Evolutionary conservation across 2,797 vertebrate genomes (phyloP).

Genomic region (Acestrorhynchus altus): DNA sequence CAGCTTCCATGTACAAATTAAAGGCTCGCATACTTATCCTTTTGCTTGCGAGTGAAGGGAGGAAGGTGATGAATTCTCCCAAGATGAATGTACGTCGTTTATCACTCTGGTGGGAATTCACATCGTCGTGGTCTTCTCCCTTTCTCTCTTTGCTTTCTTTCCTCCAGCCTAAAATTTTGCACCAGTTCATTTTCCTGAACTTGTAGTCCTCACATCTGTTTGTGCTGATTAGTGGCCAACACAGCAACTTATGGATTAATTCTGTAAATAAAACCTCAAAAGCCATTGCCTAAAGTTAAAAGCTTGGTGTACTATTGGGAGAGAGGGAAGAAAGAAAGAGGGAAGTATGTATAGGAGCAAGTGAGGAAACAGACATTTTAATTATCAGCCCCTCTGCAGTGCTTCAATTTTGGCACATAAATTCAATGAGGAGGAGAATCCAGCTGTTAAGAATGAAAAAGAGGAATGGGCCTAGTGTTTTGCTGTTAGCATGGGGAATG

Average conservation of each 20-base stretch:
- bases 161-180: neutral
- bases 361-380: slow-evolving; percentile 41
- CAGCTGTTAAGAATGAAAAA: slow-evolving; percentile 5
- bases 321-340: neutral
- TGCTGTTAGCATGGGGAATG: neutral
- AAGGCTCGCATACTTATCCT: neutral
- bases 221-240: slow-evolving; percentile 38
- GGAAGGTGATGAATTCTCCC: neutral
- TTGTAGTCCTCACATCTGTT: neutral
- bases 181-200: neutral
- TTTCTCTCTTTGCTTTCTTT: slow-evolving; percentile 22
- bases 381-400: slow-evolving; percentile 13
- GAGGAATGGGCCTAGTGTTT: neutral
- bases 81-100: slow-evolving; percentile 44
- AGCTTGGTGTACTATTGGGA: neutral
- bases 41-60: neutral
- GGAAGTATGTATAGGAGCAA: neutral
- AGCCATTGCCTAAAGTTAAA: slow-evolving; percentile 8
- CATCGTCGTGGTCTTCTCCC: slow-evolving; percentile 20
- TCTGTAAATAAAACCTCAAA: slow-evolving; percentile 40
- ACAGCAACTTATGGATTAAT: slow-evolving; percentile 39
- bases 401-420: slow-evolving; percentile 10
- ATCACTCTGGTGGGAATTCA: slow-evolving; percentile 35
- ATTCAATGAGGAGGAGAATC: slow-evolving; percentile 8
- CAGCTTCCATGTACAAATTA: slow-evolving; percentile 14